These are phyloP conservation scores for Hoplostethus atlanticus DNA, from an alignment of 2,797 vertebrate genomes.

Conservation along the genomic window DNA sequence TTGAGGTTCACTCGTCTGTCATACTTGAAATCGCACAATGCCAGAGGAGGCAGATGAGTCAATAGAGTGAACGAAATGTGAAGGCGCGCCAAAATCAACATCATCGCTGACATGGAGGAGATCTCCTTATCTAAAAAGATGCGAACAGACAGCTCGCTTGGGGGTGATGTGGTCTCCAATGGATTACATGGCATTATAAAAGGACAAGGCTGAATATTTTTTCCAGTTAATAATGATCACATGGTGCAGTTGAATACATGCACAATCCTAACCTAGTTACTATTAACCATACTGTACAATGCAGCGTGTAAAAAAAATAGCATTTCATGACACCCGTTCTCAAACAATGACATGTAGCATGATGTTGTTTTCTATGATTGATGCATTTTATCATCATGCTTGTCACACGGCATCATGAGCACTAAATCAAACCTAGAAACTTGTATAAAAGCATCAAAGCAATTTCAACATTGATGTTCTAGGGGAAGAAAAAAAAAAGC, in stretches of 20 bases:
- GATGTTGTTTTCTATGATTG: constrained; percentile 38
- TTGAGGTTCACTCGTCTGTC: constrained; percentile 41
- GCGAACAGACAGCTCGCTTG: constrained; percentile 32
- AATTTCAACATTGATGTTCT: constrained; percentile 37
- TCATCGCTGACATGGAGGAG: constrained; percentile 9
- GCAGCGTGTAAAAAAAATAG: too few species aligned
- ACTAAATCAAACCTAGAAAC: constrained; percentile 50
- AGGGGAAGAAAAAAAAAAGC: constrained; percentile 41
- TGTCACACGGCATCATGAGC: constrained; percentile 41
- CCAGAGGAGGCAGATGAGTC: constrained; percentile 8
- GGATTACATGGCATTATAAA: not conserved
- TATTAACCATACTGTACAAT: too few species aligned
- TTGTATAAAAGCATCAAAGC: constrained; percentile 66
- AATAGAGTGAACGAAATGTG: constrained; percentile 18
- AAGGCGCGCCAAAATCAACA: constrained; percentile 12
- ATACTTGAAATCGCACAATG: constrained; percentile 18
- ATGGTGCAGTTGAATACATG: too few species aligned
- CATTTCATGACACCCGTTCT: too few species aligned
- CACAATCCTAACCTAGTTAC: too few species aligned
- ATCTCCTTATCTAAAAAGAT: constrained; percentile 1
- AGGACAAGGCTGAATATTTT: too few species aligned
- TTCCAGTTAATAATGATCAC: too few species aligned
- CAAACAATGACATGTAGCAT: constrained; percentile 33
- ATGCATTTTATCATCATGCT: constrained; percentile 51
- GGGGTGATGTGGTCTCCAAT: constrained; percentile 21